Percentiles rank a stretch among this genome's conserved stretches.
These are phyloP conservation scores for Vanessa atalanta DNA, from an alignment of 1,140 invertebrate genomes.

Conservation along the genomic window DNA sequence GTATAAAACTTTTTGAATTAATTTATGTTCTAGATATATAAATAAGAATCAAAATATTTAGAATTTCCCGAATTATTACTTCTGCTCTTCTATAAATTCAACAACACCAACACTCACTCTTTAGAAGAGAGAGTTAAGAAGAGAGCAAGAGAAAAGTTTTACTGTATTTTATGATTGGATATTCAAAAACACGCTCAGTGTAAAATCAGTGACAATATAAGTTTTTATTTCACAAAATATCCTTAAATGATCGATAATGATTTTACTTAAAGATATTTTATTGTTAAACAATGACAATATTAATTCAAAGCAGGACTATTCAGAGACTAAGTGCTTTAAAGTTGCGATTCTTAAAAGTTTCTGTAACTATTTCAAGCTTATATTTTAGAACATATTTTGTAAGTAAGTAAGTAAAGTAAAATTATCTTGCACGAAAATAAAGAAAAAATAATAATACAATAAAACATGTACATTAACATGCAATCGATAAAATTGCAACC, in stretches of 20 bases:
- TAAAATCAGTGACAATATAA: not conserved
- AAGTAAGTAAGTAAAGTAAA: not conserved
- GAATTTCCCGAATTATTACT: too few species aligned
- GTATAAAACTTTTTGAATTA: too few species aligned
- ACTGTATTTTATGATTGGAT: not conserved
- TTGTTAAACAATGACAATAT: slow-evolving; percentile 5
- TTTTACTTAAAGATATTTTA: not conserved
- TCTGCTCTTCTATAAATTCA: too few species aligned
- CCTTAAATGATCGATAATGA: not conserved
- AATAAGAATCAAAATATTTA: too few species aligned
- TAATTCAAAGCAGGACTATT: not conserved
- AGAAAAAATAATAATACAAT: not conserved
- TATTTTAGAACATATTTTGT: not conserved
- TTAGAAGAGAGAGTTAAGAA: too few species aligned
- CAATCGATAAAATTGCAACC: not conserved
- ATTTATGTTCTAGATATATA: too few species aligned
- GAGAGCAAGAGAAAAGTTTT: not conserved
- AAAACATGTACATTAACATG: not conserved
- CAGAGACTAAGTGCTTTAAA: not conserved
- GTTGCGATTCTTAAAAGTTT: not conserved
- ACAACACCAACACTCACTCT: too few species aligned
- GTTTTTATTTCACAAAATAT: not conserved
- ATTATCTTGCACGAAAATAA: not conserved
- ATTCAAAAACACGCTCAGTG: not conserved
- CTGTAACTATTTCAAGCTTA: not conserved